Evolutionary conservation across 2,888 invertebrate species (phyloP).

Genomic region (Campaea margaritaria): DNA sequence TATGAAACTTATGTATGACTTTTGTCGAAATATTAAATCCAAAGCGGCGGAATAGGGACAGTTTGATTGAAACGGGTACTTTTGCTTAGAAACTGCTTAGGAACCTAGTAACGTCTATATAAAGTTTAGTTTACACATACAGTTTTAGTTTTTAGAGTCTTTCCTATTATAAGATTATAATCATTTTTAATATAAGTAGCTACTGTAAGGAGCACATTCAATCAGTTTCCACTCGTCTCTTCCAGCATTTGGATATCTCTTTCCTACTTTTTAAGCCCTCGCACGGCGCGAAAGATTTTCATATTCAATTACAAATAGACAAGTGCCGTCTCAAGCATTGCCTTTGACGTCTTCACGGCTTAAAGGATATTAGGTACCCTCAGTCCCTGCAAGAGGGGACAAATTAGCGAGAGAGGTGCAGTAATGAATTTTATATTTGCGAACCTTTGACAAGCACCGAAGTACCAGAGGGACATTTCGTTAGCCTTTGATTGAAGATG

Average conservation of each 20-base stretch:
- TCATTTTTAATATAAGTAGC: no score
- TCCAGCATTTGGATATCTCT: conserved; percentile 41
- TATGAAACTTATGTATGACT: no score
- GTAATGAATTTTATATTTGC: conserved; percentile 69
- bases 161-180: no score
- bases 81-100: no score
- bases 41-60: no score
- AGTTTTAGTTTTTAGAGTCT: no score
- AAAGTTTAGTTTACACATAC: no score
- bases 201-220: no score
- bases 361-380: conserved; percentile 75
- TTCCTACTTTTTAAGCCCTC: conserved; percentile 53
- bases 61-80: no score
- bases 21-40: no score
- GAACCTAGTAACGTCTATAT: no score
- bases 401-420: conserved; percentile 66
- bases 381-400: conserved; percentile 52
- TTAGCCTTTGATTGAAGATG: conserved; percentile 49
- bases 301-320: conserved; percentile 85
- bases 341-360: conserved; percentile 79
- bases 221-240: conserved; percentile 12
- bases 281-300: conserved; percentile 77
- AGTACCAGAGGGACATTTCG: conserved; percentile 44
- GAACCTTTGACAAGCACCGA: conserved; percentile 49
- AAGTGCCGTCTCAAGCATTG: conserved; percentile 77